Base-by-base conservation (phyloP, 2,113 vertebrate species). In the Channa argus region DNA sequence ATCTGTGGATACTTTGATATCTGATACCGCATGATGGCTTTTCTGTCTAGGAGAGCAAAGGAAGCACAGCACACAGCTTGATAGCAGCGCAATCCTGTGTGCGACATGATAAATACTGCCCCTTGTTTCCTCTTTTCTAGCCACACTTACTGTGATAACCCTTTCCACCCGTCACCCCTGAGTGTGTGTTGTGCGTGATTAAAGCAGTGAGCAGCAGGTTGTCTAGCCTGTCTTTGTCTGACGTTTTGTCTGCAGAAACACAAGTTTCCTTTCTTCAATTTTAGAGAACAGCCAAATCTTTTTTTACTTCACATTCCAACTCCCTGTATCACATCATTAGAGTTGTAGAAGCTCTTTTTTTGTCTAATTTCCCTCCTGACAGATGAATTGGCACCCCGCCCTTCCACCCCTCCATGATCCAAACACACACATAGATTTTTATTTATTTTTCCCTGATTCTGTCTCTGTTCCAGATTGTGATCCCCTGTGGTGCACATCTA, bases 401-500 rank as follows among this genome's bases (percentile, higher is more conserved):
- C 37, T 79, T 41, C 52, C 45, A 47, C 69, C 73, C 56, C 52
- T 56, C 53, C 46, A 8, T 74, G 87, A 44, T 70, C 55, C 71
- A 72, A 73, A 84, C 64, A 80, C 59, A 55, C 46, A 15, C 70
- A 68, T 54, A 47, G 54, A 68, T 62, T 75, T 71, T 39, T 84
- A 67, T 87, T 88, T 91, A 75, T 89, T 89, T 78, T 85, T 59
- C 11, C 85, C 80, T 7, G 5, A 39, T 85, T 69, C 71, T 80
- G 83, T 79, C 45, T 43, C 68, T 60, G 84, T 76, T 91, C 83
- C 82, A 82, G 67, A 63, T 86, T 71, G 38, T n/a, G 53, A 84
- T 80, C 79, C 79, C 82, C 88, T 14, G 38, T 55, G 54, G 87
- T 79, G 88, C 79, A 83, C 85, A 84, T 87, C 83, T 85, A 84